These are phyloP conservation scores for Microtus richardsoni DNA, from an alignment of 2,113 vertebrate species.

Conservation along the genomic window DNA sequence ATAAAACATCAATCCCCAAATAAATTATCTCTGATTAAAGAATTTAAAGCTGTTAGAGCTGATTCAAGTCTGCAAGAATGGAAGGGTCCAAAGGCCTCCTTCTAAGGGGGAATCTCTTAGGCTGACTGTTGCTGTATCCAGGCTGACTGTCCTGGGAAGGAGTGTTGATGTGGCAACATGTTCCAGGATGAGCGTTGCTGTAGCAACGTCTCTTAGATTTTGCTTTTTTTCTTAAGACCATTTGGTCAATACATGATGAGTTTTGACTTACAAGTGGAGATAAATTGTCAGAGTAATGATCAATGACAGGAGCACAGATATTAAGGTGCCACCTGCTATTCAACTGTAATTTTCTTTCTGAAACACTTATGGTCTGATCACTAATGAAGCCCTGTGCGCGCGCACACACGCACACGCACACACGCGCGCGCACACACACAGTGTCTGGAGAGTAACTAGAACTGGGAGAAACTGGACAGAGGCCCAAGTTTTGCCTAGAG, in stretches of 20 bases:
- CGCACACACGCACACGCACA: neutral
- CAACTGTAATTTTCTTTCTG: constrained; percentile 14
- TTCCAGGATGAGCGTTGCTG: neutral
- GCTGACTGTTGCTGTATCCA: neutral
- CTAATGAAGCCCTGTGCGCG: neutral
- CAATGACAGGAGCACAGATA: neutral
- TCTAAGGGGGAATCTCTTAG: neutral
- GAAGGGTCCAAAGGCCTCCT: neutral
- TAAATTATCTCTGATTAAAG: neutral
- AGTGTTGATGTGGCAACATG: neutral
- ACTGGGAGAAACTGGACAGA: neutral
- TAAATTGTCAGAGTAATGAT: neutral
- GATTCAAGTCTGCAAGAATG: neutral
- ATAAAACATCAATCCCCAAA: neutral
- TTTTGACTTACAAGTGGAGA: constrained; percentile 16
- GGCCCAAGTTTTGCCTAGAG: neutral
- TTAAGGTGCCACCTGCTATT: too few species aligned
- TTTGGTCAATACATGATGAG: neutral
- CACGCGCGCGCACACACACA: neutral
- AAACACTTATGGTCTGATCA: neutral
- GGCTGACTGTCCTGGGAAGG: neutral
- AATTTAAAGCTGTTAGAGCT: neutral
- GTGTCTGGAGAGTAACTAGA: neutral
- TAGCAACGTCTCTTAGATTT: neutral
- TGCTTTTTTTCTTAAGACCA: neutral